A percentile compares a stretch with the other conserved stretches of the same genome.
Evolutionary conservation across 2,888 invertebrate species (phyloP).

Genomic region (Calliopum simillimum): DNA sequence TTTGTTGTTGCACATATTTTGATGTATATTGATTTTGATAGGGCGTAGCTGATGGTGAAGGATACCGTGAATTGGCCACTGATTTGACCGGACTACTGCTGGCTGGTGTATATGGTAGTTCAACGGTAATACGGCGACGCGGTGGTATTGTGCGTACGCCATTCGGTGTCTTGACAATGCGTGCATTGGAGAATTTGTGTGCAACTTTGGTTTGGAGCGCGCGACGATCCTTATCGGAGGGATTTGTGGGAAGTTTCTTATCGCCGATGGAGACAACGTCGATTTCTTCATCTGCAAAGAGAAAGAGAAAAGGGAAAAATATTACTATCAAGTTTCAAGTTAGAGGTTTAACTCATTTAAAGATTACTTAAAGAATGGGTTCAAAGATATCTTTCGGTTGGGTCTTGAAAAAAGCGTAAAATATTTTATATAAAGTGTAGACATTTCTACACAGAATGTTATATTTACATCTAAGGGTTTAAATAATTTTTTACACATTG

Average conservation of each 20-base stretch:
- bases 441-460: no score
- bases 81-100: slow-evolving; percentile 63
- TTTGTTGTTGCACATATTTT: slow-evolving; percentile 64
- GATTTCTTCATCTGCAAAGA: slow-evolving; percentile 76
- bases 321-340: neutral
- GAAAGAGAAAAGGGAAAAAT: neutral
- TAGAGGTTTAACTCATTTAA: no score
- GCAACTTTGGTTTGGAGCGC: slow-evolving; percentile 74
- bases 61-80: slow-evolving; percentile 59
- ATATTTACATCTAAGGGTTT: no score
- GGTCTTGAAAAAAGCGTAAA: no score
- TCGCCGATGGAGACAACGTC: slow-evolving; percentile 83
- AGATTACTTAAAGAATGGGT: no score
- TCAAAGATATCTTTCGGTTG: no score
- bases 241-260: slow-evolving; percentile 75
- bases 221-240: slow-evolving; percentile 77
- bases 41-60: slow-evolving; percentile 62
- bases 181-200: slow-evolving; percentile 68
- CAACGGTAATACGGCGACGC: slow-evolving; percentile 50
- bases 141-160: slow-evolving; percentile 58
- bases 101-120: slow-evolving; percentile 60
- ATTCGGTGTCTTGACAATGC: slow-evolving; percentile 58
- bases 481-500: no score
- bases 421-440: no score
- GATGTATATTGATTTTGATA: slow-evolving; percentile 51